Evolutionary conservation across 2,113 vertebrate genomes (phyloP), one percentile per base, ranked within the genome.

Genomic region (Geococcyx californianus): DNA sequence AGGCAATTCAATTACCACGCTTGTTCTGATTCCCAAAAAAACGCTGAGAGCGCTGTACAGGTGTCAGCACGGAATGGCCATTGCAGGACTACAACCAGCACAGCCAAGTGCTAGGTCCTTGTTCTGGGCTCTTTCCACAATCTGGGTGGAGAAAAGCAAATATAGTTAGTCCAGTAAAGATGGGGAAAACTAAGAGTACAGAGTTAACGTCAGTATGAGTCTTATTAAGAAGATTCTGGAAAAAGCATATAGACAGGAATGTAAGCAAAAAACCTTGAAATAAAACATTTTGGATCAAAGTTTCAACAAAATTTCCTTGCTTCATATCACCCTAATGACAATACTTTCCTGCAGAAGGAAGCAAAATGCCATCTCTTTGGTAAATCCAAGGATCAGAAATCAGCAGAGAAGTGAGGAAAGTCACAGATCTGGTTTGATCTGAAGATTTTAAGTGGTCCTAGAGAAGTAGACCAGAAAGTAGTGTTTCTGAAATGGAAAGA

Each of bases 11-110:
- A 97, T 98, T 99, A 28, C 98, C 98, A 88, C 98, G 97, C 73
- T 98, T 99, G 97, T 99, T 98, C 89, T 98, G 97, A 93, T 99
- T 98, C 25, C 98, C 98, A 10, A 98, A 95, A 83, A 98, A 20
- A 98, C 36, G 98, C 98, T 98, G 99, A 98, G 42, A 98, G 59
- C 23, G 98, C 98, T 7, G 97, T 97, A n/a, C 98, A 98, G 19
- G 98, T 98, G 42, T 98, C 97, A 28, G 99, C 98, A 52, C 34
- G 59, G 93, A 99, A 93, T 34, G 93, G 91, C 89, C 98, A 98
- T n/a, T 96, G 95, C 78, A 99, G 92, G 60, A 99, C 88, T 51
- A 97, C 82, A 36, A 98, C 97, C 98, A 85, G 86, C 97, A 90
- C 96, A 97, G 76, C 96, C 98, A 34, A 98, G 96, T 59, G 95